Evolutionary conservation across 1,140 invertebrate species (phyloP), one percentile per base, ranked within the genome.

Genomic region (Nasonia vitripennis): DNA sequence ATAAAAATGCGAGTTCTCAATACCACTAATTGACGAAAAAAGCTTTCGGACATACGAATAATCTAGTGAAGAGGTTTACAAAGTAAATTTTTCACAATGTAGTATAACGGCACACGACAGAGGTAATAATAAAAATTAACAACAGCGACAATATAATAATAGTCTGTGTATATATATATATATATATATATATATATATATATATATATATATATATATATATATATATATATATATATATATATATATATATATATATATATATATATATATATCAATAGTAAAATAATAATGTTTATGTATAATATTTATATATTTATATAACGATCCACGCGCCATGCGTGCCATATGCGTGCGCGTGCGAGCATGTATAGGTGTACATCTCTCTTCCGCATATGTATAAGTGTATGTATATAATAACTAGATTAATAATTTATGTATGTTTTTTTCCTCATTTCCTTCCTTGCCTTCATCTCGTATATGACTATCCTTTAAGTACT

Each of bases 401-500:
- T 62, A 62, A 20, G 55, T 62, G 55, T 62, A 62, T 62, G 51
- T 79, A 75, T 80, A 70, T 77, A 77, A 67, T 70, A 80, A 84
- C 51, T 87, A 83, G 68, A 78, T 87, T 79, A 78, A 87, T 83
- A 80, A 86, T 83, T 86, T 83, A 83, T 79, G 71, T 73, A 68
- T 85, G 62, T 79, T 81, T 83, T 83, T 70, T 75, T 62, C 41
- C 78, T 45, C 27, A 11, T 71, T 31, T 31, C 14, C 31, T 71
- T 71, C 41, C 12, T 78, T 62, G 55, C 20, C 20, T 62, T 62
- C 82, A n/a, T 67, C 67, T 45, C 41, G 10, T 45, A 67, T 83
- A 86, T 74, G 73, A 81, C 82, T 87, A 87, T 86, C 37, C 71
- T 88, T 89, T 89, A 88, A 88, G 87, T 89, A 89, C 87, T 88